These are phyloP conservation scores for Cistogaster globosa DNA, from an alignment of 2,888 invertebrate genomes.

Conservation along the genomic window DNA sequence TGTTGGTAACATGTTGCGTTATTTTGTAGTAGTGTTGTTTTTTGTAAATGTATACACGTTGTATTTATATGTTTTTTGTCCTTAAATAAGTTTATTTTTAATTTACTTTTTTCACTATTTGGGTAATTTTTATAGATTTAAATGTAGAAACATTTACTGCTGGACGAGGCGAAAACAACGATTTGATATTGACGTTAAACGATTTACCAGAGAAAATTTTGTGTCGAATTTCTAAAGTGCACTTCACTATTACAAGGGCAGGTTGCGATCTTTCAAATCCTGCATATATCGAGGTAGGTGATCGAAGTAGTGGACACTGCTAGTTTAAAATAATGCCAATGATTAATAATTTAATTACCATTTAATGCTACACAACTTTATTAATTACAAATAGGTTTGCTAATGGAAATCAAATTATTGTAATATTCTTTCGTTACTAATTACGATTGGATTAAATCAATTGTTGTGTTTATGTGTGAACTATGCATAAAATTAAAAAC, in stretches of 20 bases:
- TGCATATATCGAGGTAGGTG: slow-evolving; percentile 81
- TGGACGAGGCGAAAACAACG: slow-evolving; percentile 83
- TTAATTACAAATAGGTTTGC: too few species aligned
- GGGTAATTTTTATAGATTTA: slow-evolving; percentile 79
- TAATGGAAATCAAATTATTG: too few species aligned
- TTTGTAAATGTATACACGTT: not conserved
- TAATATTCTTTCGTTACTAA: too few species aligned
- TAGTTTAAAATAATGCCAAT: too few species aligned
- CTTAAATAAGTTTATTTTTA: not conserved
- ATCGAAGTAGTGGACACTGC: too few species aligned
- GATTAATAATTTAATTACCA: too few species aligned
- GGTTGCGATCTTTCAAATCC: slow-evolving; percentile 80
- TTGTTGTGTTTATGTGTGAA: too few species aligned
- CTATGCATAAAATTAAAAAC: too few species aligned
- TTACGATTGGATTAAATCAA: too few species aligned
- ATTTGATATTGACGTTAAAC: slow-evolving; percentile 81
- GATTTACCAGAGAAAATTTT: slow-evolving; percentile 80
- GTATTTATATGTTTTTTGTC: not conserved
- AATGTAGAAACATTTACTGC: slow-evolving; percentile 82
- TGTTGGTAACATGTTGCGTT: slow-evolving; percentile 78
- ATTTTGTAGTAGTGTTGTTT: not conserved
- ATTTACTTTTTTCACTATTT: not conserved
- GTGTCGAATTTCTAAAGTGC: slow-evolving; percentile 84
- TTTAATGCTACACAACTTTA: too few species aligned
- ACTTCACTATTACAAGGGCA: slow-evolving; percentile 83